These are phyloP conservation scores for Panurus biarmicus DNA, from an alignment of 2,113 vertebrate genomes.

Conservation along the genomic window DNA sequence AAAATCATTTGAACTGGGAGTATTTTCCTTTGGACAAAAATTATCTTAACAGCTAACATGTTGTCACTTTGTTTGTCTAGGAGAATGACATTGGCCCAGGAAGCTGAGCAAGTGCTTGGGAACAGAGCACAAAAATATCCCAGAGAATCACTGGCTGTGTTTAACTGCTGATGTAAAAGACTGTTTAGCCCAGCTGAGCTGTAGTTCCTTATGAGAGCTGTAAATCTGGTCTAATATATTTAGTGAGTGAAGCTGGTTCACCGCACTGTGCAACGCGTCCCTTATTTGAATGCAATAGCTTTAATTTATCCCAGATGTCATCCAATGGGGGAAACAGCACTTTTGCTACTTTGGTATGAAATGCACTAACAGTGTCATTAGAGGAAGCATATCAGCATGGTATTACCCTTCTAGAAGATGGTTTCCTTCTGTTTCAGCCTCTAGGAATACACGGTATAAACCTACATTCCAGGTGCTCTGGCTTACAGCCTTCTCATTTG, in stretches of 20 bases:
- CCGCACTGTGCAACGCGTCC: background rate
- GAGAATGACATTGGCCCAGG: background rate
- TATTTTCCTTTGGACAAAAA: background rate
- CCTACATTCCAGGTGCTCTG: background rate
- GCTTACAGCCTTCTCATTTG: background rate
- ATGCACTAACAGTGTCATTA: background rate
- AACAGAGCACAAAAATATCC: slow-evolving; percentile 4
- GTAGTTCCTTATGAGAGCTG: background rate
- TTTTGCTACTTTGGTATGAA: background rate
- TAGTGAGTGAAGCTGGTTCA: background rate
- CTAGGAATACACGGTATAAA: background rate
- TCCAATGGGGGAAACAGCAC: background rate
- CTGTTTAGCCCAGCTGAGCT: background rate
- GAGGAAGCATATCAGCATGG: background rate
- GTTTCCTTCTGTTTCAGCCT: background rate
- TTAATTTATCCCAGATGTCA: background rate
- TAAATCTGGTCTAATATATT: slow-evolving; percentile 18
- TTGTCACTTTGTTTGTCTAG: background rate
- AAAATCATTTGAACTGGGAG: background rate
- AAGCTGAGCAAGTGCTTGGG: background rate
- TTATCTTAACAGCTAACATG: background rate
- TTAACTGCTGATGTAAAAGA: background rate
- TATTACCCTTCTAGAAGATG: background rate
- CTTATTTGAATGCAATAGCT: background rate
- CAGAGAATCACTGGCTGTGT: background rate